Evolutionary conservation across 2,797 vertebrate species (phyloP).

Genomic region (Spinus olivaceus): DNA sequence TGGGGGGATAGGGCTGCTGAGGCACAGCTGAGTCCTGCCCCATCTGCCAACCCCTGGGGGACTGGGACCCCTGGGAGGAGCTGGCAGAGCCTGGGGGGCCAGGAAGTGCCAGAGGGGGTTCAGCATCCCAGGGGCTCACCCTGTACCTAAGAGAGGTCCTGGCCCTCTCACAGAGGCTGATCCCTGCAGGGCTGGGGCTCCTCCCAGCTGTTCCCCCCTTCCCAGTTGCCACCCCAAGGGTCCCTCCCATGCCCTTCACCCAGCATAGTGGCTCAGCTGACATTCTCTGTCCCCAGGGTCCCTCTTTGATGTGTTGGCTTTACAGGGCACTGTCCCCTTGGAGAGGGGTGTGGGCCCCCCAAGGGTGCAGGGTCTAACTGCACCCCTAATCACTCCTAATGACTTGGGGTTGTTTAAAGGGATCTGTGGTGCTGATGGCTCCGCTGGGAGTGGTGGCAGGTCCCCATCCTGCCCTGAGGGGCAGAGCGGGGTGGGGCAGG

Average conservation of each 20-base stretch:
- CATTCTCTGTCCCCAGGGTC: slow-evolving; percentile 81
- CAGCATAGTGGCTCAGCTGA: slow-evolving; percentile 82
- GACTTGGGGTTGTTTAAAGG: slow-evolving; percentile 70
- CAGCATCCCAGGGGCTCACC: neutral
- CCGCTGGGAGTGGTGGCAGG: slow-evolving; percentile 41
- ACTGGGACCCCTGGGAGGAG: neutral
- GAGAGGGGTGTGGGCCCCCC: fast-evolving
- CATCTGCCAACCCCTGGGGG: neutral
- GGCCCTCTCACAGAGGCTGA: neutral
- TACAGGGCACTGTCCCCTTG: neutral
- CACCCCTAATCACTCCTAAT: slow-evolving; percentile 68
- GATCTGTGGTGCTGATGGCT: slow-evolving; percentile 80
- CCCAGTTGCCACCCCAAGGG: slow-evolving; percentile 27
- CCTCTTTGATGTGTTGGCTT: slow-evolving; percentile 57
- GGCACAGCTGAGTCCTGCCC: neutral
- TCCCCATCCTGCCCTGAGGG: neutral
- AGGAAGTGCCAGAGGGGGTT: neutral
- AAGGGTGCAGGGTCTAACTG: slow-evolving; percentile 69
- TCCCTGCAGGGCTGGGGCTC: neutral
- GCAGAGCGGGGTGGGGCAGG: fast-evolving
- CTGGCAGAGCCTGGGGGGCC: neutral
- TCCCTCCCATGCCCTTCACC: neutral
- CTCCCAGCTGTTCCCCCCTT: neutral
- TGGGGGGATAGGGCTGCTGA: neutral
- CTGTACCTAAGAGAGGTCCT: neutral